Base-by-base conservation (phyloP, 2,797 vertebrate genomes). In the Ibycter americanus region DNA sequence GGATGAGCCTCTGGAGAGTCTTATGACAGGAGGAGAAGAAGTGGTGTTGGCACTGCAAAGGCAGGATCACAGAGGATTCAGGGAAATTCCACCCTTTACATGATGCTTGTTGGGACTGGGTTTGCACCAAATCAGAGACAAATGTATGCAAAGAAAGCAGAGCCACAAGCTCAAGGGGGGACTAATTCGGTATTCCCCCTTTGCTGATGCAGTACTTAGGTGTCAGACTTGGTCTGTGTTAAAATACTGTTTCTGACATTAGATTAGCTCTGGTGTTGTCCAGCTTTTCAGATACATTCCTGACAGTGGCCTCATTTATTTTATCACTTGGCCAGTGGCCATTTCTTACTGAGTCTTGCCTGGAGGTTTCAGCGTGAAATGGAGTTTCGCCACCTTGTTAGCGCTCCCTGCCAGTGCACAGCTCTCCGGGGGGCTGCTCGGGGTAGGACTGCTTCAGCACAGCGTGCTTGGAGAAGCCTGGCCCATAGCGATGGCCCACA, bases 231-330 rank as follows among this genome's bases (percentile, higher is more conserved):
- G 0, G 22, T 59, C 67, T 79, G 66, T 49, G 22, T 73, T 87
- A 83, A 89, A 92, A 58, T 67, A 55, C 29, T 56, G 8, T 5
- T 91, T 85, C 73, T 91, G 92, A 83, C 17, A 19, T 87, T 47
- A 72, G 46, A 76, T 72, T 90, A 87, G 59, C 49, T 92, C 67
- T 54, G 51, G 25, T 66, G 42, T 19, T 59, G n/a, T 66, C 58
- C 63, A 68, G 66, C 42, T 89, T 83, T 89, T 80, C 47, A 73
- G 68, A 90, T 90, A 87, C 83, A 93, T 93, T 87, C 62, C 55
- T 55, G 61, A 36, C 29, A 36, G 23, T 54, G 31, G 40, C 14
- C 52, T 95, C 58, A 56, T 93, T 94, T 89, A 46, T 89, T 82
- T 95, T 83, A 59, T 18, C 9, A 6, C 85, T 92, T 87, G 91